These are phyloP conservation scores for Neolamprologus ventralis DNA, from an alignment of 2,113 vertebrate genomes.

Conservation along the genomic window DNA sequence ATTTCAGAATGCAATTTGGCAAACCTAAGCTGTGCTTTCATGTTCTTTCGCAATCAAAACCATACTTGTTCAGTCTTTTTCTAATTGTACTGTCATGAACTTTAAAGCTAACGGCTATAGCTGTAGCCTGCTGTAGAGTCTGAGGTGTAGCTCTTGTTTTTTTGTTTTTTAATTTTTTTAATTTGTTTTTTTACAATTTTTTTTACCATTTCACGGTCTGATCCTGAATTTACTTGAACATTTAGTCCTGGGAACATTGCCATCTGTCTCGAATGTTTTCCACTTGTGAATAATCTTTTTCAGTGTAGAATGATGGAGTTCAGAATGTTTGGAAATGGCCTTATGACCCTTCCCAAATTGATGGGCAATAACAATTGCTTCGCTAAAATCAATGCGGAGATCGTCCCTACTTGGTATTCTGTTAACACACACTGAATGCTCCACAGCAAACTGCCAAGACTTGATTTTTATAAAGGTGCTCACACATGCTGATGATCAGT, in stretches of 20 bases:
- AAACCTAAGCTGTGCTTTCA: neutral
- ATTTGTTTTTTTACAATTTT: neutral
- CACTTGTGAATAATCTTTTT: neutral
- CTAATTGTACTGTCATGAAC: neutral
- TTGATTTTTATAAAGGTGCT: neutral
- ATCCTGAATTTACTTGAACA: neutral
- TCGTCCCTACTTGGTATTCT: neutral
- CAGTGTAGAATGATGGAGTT: neutral
- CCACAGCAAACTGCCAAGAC: neutral
- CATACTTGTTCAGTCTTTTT: neutral
- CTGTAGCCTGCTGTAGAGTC: neutral
- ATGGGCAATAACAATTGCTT: neutral
- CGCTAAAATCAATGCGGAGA: neutral
- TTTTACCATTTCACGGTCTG: neutral
- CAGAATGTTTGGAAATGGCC: neutral
- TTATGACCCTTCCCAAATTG: neutral
- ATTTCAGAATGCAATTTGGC: neutral
- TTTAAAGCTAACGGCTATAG: neutral
- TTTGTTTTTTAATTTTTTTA: accelerated
- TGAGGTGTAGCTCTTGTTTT: neutral
- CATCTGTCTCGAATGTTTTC: neutral
- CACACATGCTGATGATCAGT: neutral
- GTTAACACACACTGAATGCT: neutral
- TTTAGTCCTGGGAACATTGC: neutral
- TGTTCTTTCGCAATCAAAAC: neutral